Percentiles rank a stretch among this genome's conserved stretches.
Conservation (phyloP, 2,113 vertebrate species). For the Calidris pugnax region DNA sequence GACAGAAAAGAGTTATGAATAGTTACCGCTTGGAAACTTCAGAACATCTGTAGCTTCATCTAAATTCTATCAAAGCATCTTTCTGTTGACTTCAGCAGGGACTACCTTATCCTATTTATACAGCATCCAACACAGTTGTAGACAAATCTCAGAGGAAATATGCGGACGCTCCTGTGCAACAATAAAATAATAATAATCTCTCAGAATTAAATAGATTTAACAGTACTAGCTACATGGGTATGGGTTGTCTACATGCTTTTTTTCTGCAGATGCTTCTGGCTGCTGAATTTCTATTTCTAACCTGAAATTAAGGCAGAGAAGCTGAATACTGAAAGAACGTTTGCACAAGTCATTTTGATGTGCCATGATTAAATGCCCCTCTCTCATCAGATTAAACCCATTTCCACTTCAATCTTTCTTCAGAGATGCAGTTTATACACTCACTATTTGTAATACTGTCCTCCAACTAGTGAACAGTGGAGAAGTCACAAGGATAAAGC, state of each 20-base stretch:
- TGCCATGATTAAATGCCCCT: neutral
- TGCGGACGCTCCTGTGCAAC: neutral
- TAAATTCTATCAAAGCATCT: neutral
- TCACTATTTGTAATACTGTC: neutral
- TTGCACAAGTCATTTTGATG: neutral
- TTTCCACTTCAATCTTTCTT: neutral
- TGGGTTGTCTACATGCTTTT: neutral
- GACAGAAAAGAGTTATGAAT: neutral
- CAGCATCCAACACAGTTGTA: neutral
- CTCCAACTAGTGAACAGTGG: neutral
- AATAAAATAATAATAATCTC: neutral
- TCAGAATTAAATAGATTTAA: neutral
- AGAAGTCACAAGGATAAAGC: neutral
- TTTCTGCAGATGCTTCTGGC: neutral
- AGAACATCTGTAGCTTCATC: neutral
- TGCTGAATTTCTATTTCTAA: neutral
- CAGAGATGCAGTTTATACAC: neutral
- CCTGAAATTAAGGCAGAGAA: neutral
- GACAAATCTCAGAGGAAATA: neutral
- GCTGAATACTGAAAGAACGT: neutral
- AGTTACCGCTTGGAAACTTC: neutral
- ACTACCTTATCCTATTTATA: neutral
- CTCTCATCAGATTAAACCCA: neutral
- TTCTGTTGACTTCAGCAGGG: constrained; percentile 12
- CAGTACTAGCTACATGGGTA: neutral